A percentile compares a stretch with the other conserved stretches of the same genome.
These are phyloP conservation scores for Melangyna quadrimaculata DNA, from an alignment of 2,888 invertebrate genomes.

Conservation along the genomic window DNA sequence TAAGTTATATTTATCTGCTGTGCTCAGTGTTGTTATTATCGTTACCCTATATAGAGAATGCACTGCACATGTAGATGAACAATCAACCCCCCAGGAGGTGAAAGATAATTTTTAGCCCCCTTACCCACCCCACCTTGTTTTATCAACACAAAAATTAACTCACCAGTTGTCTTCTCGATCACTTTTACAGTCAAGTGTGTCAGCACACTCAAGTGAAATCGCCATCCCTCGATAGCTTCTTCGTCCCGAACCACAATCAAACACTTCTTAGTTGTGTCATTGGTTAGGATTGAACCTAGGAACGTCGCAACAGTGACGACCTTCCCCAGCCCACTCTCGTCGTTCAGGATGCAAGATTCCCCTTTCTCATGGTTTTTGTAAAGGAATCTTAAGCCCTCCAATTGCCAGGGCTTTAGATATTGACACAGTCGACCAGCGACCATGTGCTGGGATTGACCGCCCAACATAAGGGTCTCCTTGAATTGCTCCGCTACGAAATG, in stretches of 20 bases:
- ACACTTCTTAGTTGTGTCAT: slow-evolving; percentile 74
- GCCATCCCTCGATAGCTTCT: slow-evolving; percentile 77
- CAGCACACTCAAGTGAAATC: slow-evolving; percentile 78
- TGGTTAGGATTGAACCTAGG: slow-evolving; percentile 73
- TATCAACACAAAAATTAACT: slow-evolving; percentile 16
- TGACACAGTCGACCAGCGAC: slow-evolving; percentile 75
- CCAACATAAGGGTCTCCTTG: slow-evolving; percentile 76
- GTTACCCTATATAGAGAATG: neutral
- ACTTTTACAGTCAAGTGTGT: slow-evolving; percentile 75
- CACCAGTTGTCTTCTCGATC: slow-evolving; percentile 73
- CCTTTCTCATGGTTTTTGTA: slow-evolving; percentile 76
- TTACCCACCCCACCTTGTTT: neutral
- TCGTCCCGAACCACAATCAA: slow-evolving; percentile 78
- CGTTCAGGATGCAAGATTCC: slow-evolving; percentile 78
- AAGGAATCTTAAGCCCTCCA: slow-evolving; percentile 78
- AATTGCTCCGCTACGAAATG: slow-evolving; percentile 78
- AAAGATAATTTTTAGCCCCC: neutral
- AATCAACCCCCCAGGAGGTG: slow-evolving; percentile 23
- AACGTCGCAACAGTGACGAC: slow-evolving; percentile 76
- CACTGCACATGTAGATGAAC: slow-evolving; percentile 1
- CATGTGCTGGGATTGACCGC: slow-evolving; percentile 74
- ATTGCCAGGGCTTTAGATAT: slow-evolving; percentile 78
- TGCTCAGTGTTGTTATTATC: no score
- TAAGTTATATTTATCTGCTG: neutral
- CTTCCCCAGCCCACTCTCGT: slow-evolving; percentile 80